Conservation (phyloP, 1,140 invertebrate genomes). For the Leptopilina clavipes region DNA sequence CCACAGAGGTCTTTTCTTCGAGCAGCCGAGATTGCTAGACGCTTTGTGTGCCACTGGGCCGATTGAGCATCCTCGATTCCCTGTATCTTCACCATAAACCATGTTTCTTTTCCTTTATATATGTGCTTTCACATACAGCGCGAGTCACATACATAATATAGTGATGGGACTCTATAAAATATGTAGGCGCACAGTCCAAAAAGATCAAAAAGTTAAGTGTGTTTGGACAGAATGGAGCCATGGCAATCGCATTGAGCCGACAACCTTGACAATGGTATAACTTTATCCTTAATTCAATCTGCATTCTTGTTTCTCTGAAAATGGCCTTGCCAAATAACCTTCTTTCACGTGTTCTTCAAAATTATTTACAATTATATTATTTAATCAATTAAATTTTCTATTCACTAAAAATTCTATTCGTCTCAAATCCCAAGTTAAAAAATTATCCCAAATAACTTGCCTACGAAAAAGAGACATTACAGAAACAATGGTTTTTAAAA, state of each 20-base stretch:
- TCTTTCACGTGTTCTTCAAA: neutral
- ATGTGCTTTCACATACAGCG: no score
- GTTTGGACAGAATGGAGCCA: conserved; percentile 50
- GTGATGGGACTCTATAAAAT: no score
- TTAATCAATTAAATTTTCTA: no score
- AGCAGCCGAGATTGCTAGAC: conserved; percentile 36
- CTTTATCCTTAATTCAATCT: conserved; percentile 16
- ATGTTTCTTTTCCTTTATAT: conserved; percentile 4
- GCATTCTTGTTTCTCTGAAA: neutral
- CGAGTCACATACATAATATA: no score
- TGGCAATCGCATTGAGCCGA: conserved; percentile 46
- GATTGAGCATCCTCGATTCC: conserved; percentile 66
- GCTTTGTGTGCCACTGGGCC: conserved; percentile 74
- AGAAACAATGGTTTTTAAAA: neutral
- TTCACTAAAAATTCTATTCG: no score
- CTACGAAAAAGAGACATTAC: no score
- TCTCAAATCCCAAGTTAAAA: no score
- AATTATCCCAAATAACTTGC: no score
- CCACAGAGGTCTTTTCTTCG: conserved; percentile 56
- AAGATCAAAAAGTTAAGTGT: no score
- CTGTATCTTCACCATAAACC: conserved; percentile 43
- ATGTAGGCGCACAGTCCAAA: no score
- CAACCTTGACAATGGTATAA: conserved; percentile 56
- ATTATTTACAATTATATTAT: no score
- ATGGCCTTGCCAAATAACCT: neutral